Evolutionary conservation across 2,797 vertebrate species (phyloP).

Genomic region (Anguilla pacifica): DNA sequence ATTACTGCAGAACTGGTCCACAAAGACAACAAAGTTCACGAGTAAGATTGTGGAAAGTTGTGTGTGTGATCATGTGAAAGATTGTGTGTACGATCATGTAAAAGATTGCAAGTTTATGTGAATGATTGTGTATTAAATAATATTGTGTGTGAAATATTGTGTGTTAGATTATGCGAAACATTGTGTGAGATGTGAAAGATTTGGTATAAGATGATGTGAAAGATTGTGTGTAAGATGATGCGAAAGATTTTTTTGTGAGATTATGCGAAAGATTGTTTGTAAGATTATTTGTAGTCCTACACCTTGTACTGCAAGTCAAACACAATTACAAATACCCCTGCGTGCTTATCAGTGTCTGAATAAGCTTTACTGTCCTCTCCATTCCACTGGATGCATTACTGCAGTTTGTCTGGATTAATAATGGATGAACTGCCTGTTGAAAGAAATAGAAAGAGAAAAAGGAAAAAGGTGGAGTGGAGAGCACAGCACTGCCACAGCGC

Average conservation of each 20-base stretch:
- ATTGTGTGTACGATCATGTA: neutral
- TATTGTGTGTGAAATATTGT: no score
- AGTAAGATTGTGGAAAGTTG: neutral
- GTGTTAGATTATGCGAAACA: neutral
- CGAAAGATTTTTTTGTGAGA: no score
- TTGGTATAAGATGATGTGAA: neutral
- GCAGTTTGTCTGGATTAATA: constrained; percentile 25
- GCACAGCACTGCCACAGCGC: neutral
- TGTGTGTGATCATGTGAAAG: neutral
- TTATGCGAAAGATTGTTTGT: no score
- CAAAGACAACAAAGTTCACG: neutral
- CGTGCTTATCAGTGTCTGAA: constrained; percentile 24
- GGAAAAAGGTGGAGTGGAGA: neutral
- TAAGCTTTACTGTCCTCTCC: constrained; percentile 26
- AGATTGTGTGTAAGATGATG: neutral
- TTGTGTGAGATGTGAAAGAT: neutral
- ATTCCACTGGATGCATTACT: constrained; percentile 34
- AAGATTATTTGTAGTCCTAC: neutral
- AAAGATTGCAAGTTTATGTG: no score
- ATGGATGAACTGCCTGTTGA: neutral
- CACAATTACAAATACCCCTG: constrained; percentile 8
- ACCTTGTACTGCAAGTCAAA: constrained; percentile 12
- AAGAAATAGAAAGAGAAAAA: neutral
- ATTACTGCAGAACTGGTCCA: neutral
- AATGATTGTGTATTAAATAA: no score